phyloP scores from a whole-genome alignment of 2,113 vertebrate species.

The Spea multiplicata region DNA sequence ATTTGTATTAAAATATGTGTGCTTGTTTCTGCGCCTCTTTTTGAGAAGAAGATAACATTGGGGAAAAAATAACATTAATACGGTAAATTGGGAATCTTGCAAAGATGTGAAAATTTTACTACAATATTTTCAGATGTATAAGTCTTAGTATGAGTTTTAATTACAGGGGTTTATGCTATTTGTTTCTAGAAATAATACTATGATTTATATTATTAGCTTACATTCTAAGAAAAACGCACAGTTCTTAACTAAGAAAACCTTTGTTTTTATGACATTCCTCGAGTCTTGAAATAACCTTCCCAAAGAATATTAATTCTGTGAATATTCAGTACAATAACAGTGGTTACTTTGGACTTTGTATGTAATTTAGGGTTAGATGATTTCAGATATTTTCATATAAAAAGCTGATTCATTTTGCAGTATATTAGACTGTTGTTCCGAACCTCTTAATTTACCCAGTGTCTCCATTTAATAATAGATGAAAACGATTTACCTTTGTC shows the following conservation, averaged over 20 bases:
- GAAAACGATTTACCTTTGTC: neutral
- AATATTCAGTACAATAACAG: neutral
- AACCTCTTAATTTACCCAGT: neutral
- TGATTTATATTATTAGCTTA: constrained; percentile 2
- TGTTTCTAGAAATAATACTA: neutral
- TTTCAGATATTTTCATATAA: constrained; percentile 16
- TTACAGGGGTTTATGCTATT: too few species aligned
- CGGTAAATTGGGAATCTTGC: too few species aligned
- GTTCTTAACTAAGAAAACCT: constrained; percentile 3
- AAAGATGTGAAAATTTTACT: too few species aligned
- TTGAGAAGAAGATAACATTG: too few species aligned
- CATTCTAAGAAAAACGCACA: neutral
- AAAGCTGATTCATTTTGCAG: neutral
- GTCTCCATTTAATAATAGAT: constrained; percentile 17
- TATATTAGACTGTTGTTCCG: neutral
- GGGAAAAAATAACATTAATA: too few species aligned
- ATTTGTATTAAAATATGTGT: too few species aligned
- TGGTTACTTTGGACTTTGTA: neutral
- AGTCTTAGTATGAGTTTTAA: too few species aligned
- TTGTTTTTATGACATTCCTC: neutral
- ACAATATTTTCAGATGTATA: too few species aligned
- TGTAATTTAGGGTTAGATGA: constrained; percentile 22
- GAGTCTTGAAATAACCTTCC: neutral
- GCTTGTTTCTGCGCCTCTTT: too few species aligned
- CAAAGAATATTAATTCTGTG: constrained; percentile 8